Percentiles rank a stretch among this genome's conserved stretches.
phyloP scores from a whole-genome alignment of 2,113 vertebrate genomes.

The Ranitomeya variabilis region DNA sequence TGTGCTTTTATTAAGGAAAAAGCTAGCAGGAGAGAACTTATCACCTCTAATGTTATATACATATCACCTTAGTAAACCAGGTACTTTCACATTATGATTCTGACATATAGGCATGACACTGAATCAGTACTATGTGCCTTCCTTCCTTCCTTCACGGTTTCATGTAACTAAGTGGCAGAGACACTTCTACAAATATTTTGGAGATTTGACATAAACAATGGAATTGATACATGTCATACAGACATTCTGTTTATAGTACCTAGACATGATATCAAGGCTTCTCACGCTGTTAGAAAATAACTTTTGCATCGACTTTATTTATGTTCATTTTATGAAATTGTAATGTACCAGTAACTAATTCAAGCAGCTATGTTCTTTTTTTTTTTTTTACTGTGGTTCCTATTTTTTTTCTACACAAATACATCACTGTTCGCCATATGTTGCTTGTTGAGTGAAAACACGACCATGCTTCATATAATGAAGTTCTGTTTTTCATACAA shows the following conservation, averaged over 20 bases:
- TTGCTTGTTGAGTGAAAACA: conserved; percentile 28
- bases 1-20: not conserved
- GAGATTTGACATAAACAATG: not conserved
- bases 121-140: not conserved
- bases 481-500: conserved; percentile 25
- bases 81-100: not conserved
- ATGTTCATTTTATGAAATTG: not conserved
- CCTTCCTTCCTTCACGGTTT: not conserved
- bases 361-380: not conserved
- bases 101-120: not conserved
- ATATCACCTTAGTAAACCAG: not conserved
- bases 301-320: not conserved
- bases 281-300: not conserved
- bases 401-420: not conserved
- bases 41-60: not conserved
- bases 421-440: conserved; percentile 16
- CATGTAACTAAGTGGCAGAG: not conserved
- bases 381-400: not conserved
- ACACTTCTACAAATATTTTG: not conserved
- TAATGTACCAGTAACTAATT: not conserved
- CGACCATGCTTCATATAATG: not conserved
- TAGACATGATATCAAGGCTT: not conserved
- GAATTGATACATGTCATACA: not conserved
- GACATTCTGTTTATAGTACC: not conserved
- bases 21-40: not conserved